Evolutionary conservation across 64 coral and sea anemone genomes (phyloP).

Genomic region (Cladopsammia gracilis): DNA sequence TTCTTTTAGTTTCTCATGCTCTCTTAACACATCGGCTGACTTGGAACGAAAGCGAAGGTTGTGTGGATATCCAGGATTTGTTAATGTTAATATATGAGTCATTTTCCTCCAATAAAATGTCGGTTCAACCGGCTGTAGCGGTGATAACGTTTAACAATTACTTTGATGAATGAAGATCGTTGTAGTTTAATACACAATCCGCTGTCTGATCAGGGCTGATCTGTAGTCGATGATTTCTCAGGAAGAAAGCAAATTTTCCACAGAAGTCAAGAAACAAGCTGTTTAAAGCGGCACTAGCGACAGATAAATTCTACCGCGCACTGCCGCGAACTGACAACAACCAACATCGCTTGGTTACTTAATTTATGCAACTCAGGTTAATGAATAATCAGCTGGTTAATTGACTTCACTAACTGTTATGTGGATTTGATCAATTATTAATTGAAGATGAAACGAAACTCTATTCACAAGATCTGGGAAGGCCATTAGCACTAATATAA

Average conservation of each 20-base stretch:
- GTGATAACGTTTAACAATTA: no score
- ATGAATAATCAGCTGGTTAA: background rate
- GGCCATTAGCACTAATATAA: background rate
- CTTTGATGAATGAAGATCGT: background rate
- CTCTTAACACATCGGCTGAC: constrained; percentile 60
- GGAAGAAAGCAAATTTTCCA: background rate
- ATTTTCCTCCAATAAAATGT: background rate
- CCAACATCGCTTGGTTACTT: constrained; percentile 21
- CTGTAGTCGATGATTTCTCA: background rate
- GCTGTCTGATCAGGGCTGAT: background rate
- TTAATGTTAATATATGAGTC: constrained; percentile 87
- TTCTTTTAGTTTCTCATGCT: constrained; percentile 58
- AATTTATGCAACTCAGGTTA: background rate
- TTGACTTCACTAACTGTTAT: background rate
- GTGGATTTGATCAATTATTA: background rate
- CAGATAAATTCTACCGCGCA: background rate
- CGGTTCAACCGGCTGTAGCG: background rate
- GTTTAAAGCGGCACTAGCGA: background rate
- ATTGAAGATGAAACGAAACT: background rate
- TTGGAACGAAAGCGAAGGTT: constrained; percentile 85
- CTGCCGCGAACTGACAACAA: background rate
- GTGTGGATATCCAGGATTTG: constrained; percentile 79
- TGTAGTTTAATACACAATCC: background rate
- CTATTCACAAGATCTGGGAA: background rate
- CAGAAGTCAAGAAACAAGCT: background rate